These are phyloP conservation scores for Castor canadensis DNA, from an alignment of 2,113 vertebrate genomes.

Conservation along the genomic window DNA sequence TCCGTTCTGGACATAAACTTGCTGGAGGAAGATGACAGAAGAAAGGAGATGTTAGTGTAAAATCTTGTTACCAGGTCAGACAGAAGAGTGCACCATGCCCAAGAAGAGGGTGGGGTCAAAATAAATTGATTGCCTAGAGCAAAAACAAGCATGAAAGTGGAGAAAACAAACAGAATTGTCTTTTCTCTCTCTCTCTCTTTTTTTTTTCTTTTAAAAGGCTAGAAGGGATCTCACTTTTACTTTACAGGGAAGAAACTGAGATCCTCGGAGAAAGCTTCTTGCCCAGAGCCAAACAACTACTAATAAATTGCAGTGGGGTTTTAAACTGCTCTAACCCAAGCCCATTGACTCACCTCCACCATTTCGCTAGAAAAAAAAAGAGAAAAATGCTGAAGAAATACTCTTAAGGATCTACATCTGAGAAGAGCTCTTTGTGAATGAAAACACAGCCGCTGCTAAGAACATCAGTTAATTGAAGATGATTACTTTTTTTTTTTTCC, in stretches of 20 bases:
- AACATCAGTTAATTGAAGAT: fast-evolving
- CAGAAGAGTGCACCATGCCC: no score
- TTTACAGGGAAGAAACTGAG: background rate
- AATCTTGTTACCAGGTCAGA: fast-evolving
- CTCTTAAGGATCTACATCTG: background rate
- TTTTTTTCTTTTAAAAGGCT: background rate
- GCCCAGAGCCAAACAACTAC: background rate
- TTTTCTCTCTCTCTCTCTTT: background rate
- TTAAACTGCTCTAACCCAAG: background rate
- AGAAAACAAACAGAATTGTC: background rate
- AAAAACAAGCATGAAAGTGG: background rate
- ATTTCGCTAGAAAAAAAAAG: background rate
- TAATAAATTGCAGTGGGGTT: background rate
- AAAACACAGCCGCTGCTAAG: background rate
- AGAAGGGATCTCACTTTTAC: background rate
- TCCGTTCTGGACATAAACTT: background rate
- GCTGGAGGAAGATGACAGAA: background rate
- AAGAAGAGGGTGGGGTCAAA: background rate
- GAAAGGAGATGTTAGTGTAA: background rate
- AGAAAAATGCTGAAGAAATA: background rate
- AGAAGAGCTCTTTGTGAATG: background rate
- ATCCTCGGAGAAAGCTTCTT: background rate
- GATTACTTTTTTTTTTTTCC: background rate
- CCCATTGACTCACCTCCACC: no score
- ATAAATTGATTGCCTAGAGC: no score